A percentile compares a stretch with the other conserved stretches of the same genome.
These are phyloP conservation scores for Cheilosia vulpina DNA, from an alignment of 2,888 invertebrate species.

Conservation along the genomic window DNA sequence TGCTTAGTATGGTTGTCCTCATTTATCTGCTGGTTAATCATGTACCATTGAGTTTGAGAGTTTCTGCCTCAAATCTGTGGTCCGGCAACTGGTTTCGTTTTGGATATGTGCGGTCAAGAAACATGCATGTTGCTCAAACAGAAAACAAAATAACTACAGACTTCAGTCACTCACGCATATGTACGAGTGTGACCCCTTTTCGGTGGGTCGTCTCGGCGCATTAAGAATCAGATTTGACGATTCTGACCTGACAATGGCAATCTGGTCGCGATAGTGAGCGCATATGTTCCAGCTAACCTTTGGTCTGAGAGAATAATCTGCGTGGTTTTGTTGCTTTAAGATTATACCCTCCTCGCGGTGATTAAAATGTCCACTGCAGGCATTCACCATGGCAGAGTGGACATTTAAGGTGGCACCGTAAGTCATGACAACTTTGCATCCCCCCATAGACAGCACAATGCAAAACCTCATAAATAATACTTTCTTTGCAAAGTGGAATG, in stretches of 20 bases:
- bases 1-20: slow-evolving; percentile 53
- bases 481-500: slow-evolving; percentile 64
- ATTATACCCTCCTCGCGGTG: slow-evolving; percentile 30
- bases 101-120: slow-evolving; percentile 26
- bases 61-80: slow-evolving; percentile 38
- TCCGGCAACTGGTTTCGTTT: slow-evolving; percentile 56
- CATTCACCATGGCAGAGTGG: slow-evolving; percentile 20
- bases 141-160: slow-evolving; percentile 26
- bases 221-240: slow-evolving; percentile 34
- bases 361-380: slow-evolving; percentile 48
- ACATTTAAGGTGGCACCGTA: slow-evolving; percentile 67
- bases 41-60: slow-evolving; percentile 56
- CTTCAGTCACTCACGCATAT: slow-evolving; percentile 22
- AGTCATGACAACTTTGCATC: slow-evolving; percentile 59
- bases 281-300: slow-evolving; percentile 47
- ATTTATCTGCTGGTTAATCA: slow-evolving; percentile 66
- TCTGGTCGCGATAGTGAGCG: slow-evolving; percentile 30
- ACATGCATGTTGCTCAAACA: slow-evolving; percentile 38
- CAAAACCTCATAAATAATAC: slow-evolving; percentile 71
- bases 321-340: slow-evolving; percentile 13
- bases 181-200: slow-evolving; percentile 52
- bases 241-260: slow-evolving; percentile 42
- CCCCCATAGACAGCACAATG: slow-evolving; percentile 46
- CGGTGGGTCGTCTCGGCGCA: slow-evolving; percentile 15
- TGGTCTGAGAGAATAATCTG: slow-evolving; percentile 41